Conservation (phyloP, 2,797 vertebrate genomes). For the Phrynocephalus vlangalii region DNA sequence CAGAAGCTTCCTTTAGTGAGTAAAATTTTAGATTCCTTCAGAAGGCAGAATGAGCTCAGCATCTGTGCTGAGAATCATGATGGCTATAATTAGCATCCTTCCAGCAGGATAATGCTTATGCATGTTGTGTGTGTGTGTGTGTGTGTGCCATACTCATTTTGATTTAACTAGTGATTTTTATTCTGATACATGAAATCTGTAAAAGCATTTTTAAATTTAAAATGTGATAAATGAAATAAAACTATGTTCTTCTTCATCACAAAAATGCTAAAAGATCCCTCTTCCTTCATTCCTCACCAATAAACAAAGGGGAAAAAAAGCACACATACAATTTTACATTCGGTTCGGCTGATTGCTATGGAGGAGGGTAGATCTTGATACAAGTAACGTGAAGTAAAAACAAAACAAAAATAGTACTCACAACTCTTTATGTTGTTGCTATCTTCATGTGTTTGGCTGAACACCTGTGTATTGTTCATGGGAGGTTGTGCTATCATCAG, state of each 20-base stretch:
- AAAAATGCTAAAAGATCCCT: neutral
- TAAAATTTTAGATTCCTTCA: constrained; percentile 26
- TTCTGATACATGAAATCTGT: constrained; percentile 9
- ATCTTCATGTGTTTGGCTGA: neutral
- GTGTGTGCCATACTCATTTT: neutral
- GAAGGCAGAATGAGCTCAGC: constrained; percentile 20
- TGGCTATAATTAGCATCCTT: constrained; percentile 16
- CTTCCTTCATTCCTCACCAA: neutral
- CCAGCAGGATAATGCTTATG: neutral
- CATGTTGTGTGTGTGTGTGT: neutral
- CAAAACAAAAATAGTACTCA: neutral
- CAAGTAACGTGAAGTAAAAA: neutral
- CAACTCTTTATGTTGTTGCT: neutral
- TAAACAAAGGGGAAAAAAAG: neutral
- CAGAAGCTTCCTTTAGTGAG: neutral
- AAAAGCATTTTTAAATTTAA: constrained; percentile 35
- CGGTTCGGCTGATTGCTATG: neutral
- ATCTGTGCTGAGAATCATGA: constrained; percentile 17
- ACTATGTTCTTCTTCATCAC: neutral
- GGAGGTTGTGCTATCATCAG: neutral
- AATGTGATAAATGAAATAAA: neutral
- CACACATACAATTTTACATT: fast-evolving
- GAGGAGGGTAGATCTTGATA: too few relatives aligned
- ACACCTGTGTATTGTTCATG: neutral
- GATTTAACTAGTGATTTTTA: neutral